These are phyloP conservation scores for Elgaria multicarinata DNA, from an alignment of 2,113 vertebrate genomes.

Conservation along the genomic window DNA sequence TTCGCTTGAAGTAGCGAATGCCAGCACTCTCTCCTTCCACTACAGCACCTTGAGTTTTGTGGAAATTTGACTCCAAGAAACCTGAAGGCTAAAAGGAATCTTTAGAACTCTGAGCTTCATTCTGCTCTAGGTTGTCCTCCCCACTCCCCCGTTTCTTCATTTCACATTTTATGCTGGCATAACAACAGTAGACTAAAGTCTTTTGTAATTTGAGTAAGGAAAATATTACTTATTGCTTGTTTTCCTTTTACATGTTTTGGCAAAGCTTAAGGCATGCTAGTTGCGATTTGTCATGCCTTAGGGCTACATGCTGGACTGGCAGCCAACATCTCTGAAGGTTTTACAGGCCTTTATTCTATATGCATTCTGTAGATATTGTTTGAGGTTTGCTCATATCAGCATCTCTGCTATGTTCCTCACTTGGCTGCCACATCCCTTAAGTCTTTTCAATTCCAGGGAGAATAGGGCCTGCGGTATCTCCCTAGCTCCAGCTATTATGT, in stretches of 20 bases:
- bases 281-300: neutral
- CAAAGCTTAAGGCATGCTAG: neutral
- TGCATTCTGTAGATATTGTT: neutral
- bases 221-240: neutral
- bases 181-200: neutral
- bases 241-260: neutral
- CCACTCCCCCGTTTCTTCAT: neutral
- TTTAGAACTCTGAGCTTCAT: no score
- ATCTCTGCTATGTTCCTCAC: neutral
- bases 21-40: neutral
- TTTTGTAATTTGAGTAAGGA: no score
- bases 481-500: neutral
- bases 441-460: neutral
- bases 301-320: neutral
- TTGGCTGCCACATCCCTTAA: neutral
- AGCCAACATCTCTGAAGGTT: neutral
- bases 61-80: neutral
- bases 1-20: neutral
- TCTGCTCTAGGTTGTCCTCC: neutral
- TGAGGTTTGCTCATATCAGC: neutral
- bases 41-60: neutral
- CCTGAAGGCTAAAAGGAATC: neutral
- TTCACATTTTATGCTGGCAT: no score
- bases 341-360: neutral
- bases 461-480: neutral